A percentile compares a stretch with the other conserved stretches of the same genome.
phyloP scores from a whole-genome alignment of 2,888 invertebrate genomes.

The Muschampia plurimacula region DNA sequence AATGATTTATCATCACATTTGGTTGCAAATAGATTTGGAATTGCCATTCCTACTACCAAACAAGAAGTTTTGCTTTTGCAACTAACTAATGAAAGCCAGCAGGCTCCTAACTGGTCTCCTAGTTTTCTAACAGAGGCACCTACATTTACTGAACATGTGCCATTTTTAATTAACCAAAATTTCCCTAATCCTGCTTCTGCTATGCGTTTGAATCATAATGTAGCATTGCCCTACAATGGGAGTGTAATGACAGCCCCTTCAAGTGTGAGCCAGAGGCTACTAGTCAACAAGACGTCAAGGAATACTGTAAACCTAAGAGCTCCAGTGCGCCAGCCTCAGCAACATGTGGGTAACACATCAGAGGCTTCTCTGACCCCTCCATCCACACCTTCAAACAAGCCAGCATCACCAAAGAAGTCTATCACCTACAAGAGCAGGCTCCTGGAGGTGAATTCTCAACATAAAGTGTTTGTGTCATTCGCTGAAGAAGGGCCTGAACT shows the following conservation, averaged over 20 bases:
- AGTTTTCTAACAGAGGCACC: constrained; percentile 59
- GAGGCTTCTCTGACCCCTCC: constrained; percentile 43
- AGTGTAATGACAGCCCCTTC: constrained; percentile 58
- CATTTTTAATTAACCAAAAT: constrained; percentile 74
- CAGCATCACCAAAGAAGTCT: constrained; percentile 71
- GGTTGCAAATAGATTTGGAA: constrained; percentile 73
- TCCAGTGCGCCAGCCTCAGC: constrained; percentile 69
- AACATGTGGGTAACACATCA: constrained; percentile 46
- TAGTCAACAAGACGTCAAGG: constrained; percentile 67
- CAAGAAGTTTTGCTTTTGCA: constrained; percentile 75
- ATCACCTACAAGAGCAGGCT: constrained; percentile 83
- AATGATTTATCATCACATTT: constrained; percentile 80
- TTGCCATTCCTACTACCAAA: constrained; percentile 72
- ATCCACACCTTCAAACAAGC: constrained; percentile 51
- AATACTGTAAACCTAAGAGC: constrained; percentile 68
- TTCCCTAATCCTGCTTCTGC: constrained; percentile 79
- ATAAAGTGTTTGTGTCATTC: constrained; percentile 90
- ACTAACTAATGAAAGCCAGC: constrained; percentile 57
- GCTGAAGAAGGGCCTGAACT: constrained; percentile 92
- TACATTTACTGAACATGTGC: constrained; percentile 71
- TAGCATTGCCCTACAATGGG: constrained; percentile 67
- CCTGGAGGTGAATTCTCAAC: constrained; percentile 79
- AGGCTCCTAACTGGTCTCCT: constrained; percentile 62
- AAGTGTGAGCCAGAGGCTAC: constrained; percentile 67
- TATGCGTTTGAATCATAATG: constrained; percentile 73